Percentiles rank a stretch among this genome's conserved stretches.
phyloP scores from a whole-genome alignment of 2,888 invertebrate species.

The Barypeithes pellucidus region DNA sequence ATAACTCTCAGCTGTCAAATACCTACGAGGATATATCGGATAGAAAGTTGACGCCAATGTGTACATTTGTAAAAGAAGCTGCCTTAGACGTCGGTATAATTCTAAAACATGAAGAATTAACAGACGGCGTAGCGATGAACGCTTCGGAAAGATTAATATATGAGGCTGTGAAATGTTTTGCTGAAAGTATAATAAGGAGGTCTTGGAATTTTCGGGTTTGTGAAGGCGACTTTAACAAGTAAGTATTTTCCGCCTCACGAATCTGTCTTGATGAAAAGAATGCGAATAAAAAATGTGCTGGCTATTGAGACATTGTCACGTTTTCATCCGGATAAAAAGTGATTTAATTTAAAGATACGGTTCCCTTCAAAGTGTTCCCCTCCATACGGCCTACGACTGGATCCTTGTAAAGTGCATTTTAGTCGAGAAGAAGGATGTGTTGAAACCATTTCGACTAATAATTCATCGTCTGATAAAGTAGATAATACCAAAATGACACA shows the following conservation, averaged over 20 bases:
- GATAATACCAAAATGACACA: too few species aligned
- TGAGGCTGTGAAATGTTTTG: slow-evolving; percentile 73
- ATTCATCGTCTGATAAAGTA: too few species aligned
- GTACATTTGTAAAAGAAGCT: slow-evolving; percentile 69
- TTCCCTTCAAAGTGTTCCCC: too few species aligned
- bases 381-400: too few species aligned
- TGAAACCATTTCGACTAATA: too few species aligned
- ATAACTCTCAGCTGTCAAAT: slow-evolving; percentile 13
- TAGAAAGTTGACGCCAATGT: slow-evolving; percentile 57
- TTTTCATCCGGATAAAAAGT: too few species aligned
- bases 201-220: slow-evolving; percentile 62
- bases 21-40: slow-evolving; percentile 39
- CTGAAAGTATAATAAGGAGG: slow-evolving; percentile 71
- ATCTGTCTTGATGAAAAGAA: too few species aligned
- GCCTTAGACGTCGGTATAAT: slow-evolving; percentile 70
- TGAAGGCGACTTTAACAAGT: slow-evolving; percentile 58
- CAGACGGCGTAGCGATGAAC: slow-evolving; percentile 69
- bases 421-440: too few species aligned
- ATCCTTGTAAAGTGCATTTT: too few species aligned
- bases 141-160: slow-evolving; percentile 72
- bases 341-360: too few species aligned
- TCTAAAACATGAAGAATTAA: slow-evolving; percentile 70
- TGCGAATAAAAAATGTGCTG: too few species aligned
- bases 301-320: too few species aligned
- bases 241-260: slow-evolving; percentile 25